A percentile compares a stretch with the other conserved stretches of the same genome.
These are phyloP conservation scores for Philhelius pedissequus DNA, from an alignment of 2,888 invertebrate species.

Conservation along the genomic window DNA sequence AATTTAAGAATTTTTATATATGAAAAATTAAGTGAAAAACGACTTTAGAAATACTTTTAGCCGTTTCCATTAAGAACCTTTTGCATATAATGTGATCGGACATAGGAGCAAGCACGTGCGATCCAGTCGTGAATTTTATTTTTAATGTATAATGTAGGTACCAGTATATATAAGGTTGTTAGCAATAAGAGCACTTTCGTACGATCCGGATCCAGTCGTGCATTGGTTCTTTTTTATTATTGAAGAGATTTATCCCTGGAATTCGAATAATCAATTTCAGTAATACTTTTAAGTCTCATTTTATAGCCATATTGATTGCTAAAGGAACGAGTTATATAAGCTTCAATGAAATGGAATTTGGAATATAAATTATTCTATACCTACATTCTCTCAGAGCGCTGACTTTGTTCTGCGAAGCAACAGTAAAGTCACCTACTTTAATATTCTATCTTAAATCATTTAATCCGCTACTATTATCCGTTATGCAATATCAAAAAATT, in stretches of 20 bases:
- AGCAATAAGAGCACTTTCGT: no score
- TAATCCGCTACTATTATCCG: background rate
- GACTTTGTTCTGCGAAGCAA: background rate
- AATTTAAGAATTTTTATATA: no score
- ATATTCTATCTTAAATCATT: constrained; percentile 28
- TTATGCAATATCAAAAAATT: constrained; percentile 13
- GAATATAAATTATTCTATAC: background rate
- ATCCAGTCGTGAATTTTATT: no score
- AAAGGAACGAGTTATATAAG: background rate
- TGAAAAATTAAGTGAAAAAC: no score
- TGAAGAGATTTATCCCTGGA: background rate
- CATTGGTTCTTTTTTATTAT: no score
- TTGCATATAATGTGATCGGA: no score
- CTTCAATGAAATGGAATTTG: background rate
- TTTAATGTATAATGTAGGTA: no score
- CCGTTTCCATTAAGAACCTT: no score
- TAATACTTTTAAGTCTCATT: background rate
- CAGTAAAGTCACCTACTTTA: background rate
- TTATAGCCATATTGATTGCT: background rate
- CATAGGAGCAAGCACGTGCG: no score
- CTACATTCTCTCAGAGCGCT: background rate
- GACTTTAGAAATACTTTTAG: no score
- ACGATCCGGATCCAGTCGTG: no score
- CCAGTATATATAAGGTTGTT: no score
- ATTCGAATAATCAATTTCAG: background rate